Percentiles rank a stretch among this genome's conserved stretches.
These are phyloP conservation scores for Protonibea diacanthus DNA, from an alignment of 2,797 vertebrate species.

Conservation along the genomic window DNA sequence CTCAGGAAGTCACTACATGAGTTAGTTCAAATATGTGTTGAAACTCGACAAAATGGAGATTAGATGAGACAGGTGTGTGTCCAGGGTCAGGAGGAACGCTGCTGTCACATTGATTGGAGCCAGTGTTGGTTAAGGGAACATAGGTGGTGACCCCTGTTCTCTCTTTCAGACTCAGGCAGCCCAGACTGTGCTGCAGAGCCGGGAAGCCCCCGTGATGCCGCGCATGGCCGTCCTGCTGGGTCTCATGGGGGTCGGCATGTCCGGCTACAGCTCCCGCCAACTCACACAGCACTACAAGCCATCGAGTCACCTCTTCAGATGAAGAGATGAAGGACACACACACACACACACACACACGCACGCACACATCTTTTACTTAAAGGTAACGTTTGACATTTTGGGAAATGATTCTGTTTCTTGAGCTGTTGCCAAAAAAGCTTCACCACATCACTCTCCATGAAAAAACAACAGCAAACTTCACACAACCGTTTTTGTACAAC, in stretches of 20 bases:
- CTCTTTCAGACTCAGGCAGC: constrained; percentile 85
- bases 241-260: constrained; percentile 83
- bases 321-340: constrained; percentile 42
- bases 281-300: constrained; percentile 84
- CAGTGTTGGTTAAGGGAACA: neutral
- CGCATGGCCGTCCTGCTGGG: constrained; percentile 82
- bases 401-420: neutral
- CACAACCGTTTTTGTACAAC: neutral
- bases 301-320: constrained; percentile 77
- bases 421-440: neutral
- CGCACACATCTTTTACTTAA: neutral
- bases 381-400: constrained; percentile 2
- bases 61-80: constrained; percentile 49
- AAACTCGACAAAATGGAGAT: constrained; percentile 52
- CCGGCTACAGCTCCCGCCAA: constrained; percentile 84
- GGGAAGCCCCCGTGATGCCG: constrained; percentile 61
- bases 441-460: neutral
- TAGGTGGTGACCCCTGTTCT: constrained; percentile 57
- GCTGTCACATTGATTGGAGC: neutral
- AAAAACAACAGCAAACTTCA: too few species aligned
- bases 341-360: neutral
- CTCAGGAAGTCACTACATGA: constrained; percentile 1
- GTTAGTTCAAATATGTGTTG: constrained; percentile 9
- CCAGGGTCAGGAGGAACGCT: constrained; percentile 32
- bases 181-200: constrained; percentile 72